Base-by-base conservation (phyloP, 2,888 invertebrate species). In the Drosophila koepferae region DNA sequence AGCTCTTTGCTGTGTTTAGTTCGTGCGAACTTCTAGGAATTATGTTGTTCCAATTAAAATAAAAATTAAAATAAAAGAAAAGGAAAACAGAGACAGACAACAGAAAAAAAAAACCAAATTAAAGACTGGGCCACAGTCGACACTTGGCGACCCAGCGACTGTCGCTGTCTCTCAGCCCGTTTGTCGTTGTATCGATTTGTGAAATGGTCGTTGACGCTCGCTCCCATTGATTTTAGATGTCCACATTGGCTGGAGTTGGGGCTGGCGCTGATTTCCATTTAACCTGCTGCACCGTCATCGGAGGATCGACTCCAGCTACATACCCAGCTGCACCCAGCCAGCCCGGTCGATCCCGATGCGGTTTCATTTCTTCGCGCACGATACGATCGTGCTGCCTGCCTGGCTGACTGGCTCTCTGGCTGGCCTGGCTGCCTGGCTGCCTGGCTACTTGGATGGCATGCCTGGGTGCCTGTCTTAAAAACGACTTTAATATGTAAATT, bases 11-110 rank as follows among this genome's bases (percentile, higher is more conserved):
- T 63, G 74, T 77, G 88, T 66, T 88, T 83, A 70, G 82, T 89
- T 86, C 85, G 82, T 82, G 89, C 84, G 86, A 84, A 88, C 88
- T 92, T 92, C 92, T 91, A 89, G 89, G 92, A 92, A 92, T 92
- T 92, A 92, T 92, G 92, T 92, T 92, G 92, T 92, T 92, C 92
- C 91, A 91, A 86, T 92, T 92, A 90, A 91, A 91, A 90, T 91
- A 89, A 91, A 90, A 91, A 83, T 90, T 84, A 75, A 89, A 89
- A 78, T 77, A 79, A 76, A 88, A 77, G 53, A 74, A 77, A 74
- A 72, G 59, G 62, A 72, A 79, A 80, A 60, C 28, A 64, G 64
- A 80, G 14, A 71, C 62, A 68, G 68, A 67, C 34, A 71, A 6
- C 5, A 28, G 49, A 12, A n/a, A 36, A 36, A 12, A 16, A 62